A percentile compares a stretch with the other conserved stretches of the same genome.
Evolutionary conservation across 1,140 invertebrate genomes (phyloP).

Genomic region (Drosophila hydei): DNA sequence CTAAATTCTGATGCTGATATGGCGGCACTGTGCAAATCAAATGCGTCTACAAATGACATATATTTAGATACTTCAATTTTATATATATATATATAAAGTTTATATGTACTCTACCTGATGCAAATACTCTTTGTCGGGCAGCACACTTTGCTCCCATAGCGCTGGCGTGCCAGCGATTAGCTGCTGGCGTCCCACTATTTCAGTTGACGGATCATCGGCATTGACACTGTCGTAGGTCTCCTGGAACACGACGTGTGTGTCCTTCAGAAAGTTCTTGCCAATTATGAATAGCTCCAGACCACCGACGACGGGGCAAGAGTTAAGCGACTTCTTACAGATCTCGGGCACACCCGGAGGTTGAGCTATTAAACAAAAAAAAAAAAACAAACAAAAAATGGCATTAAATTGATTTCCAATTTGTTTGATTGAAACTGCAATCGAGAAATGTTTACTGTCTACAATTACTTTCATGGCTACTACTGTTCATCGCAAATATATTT

Average conservation of each 20-base stretch:
- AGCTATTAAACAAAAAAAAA: conserved; percentile 86
- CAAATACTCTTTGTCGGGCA: conserved; percentile 92
- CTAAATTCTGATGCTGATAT: conserved; percentile 88
- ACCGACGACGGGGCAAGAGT: conserved; percentile 90
- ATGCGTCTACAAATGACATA: conserved; percentile 91
- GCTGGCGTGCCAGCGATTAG: conserved; percentile 78
- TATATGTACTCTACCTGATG: conserved; percentile 87
- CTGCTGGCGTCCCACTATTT: conserved; percentile 71
- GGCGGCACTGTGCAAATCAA: conserved; percentile 95
- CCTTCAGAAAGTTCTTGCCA: conserved; percentile 98
- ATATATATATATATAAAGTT: neutral
- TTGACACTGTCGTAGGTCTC: conserved; percentile 85
- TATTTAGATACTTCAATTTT: neutral
- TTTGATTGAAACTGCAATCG: no score
- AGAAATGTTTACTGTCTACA: no score
- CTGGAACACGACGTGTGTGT: conserved; percentile 95
- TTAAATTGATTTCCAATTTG: neutral
- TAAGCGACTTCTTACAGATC: conserved; percentile 96
- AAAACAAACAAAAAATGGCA: neutral
- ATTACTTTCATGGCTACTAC: no score
- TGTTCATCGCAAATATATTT: no score
- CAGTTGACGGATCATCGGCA: conserved; percentile 64
- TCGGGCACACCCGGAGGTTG: conserved; percentile 98
- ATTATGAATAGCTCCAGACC: conserved; percentile 96
- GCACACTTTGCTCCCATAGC: conserved; percentile 90